Evolutionary conservation across 2,797 vertebrate genomes (phyloP).

Genomic region (Pangasius mekongensis): DNA sequence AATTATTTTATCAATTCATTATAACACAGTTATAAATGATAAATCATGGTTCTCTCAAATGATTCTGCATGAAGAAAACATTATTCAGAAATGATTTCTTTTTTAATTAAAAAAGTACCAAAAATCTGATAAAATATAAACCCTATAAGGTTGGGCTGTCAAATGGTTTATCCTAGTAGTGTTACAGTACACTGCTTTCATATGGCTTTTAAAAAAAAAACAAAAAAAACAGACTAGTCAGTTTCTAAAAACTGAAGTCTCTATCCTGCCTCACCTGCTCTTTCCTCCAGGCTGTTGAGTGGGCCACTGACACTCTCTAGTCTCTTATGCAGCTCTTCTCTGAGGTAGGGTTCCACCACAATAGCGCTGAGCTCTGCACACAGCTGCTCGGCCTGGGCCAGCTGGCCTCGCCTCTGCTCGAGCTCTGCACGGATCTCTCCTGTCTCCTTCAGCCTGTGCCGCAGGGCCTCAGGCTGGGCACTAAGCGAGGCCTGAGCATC

Average conservation of each 20-base stretch:
- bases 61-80: neutral
- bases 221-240: too few species aligned
- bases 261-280: slow-evolving; percentile 81
- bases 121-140: neutral
- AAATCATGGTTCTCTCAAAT: neutral
- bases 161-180: neutral
- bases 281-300: slow-evolving; percentile 89
- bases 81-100: neutral
- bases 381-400: slow-evolving; percentile 83
- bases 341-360: slow-evolving; percentile 93
- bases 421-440: slow-evolving; percentile 93
- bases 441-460: slow-evolving; percentile 89
- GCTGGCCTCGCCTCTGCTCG: slow-evolving; percentile 82
- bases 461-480: slow-evolving; percentile 90
- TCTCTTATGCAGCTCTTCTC: slow-evolving; percentile 93
- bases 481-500: slow-evolving; percentile 86
- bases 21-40: neutral
- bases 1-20: neutral
- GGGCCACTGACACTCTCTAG: slow-evolving; percentile 88
- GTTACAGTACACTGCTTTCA: neutral
- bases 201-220: neutral
- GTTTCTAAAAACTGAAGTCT: neutral
- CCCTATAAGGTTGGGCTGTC: neutral
- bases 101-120: neutral
- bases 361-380: slow-evolving; percentile 88